Evolutionary conservation across 1,140 invertebrate genomes (phyloP).

Genomic region (Drosophila kohkoa): DNA sequence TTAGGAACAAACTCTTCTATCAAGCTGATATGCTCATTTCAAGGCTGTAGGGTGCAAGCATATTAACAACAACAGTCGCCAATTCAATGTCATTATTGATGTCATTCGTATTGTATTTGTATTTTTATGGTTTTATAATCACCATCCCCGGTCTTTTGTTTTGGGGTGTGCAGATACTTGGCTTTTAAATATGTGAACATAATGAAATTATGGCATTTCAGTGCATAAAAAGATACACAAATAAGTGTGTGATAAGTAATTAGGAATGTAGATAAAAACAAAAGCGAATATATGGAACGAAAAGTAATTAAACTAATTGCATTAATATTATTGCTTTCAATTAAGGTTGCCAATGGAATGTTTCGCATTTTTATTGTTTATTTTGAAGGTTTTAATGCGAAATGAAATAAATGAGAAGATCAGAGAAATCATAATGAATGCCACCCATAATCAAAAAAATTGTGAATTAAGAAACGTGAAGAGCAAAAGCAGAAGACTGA

Average conservation of each 20-base stretch:
- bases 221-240: slow-evolving; percentile 11
- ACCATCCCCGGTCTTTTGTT: slow-evolving; percentile 16
- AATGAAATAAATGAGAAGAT: slow-evolving; percentile 6
- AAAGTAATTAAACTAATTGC: neutral
- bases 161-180: slow-evolving; percentile 26
- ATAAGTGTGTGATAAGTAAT: slow-evolving; percentile 5
- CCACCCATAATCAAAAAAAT: slow-evolving; percentile 45
- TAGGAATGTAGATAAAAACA: neutral
- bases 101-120: slow-evolving; percentile 68
- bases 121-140: slow-evolving; percentile 69
- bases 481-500: neutral
- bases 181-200: slow-evolving; percentile 34
- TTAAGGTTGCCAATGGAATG: no score
- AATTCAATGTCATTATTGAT: slow-evolving; percentile 83
- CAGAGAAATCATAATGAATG: slow-evolving; percentile 10
- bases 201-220: slow-evolving; percentile 67
- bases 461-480: slow-evolving; percentile 19
- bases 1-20: neutral
- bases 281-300: neutral
- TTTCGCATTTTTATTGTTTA: neutral
- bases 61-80: slow-evolving; percentile 25
- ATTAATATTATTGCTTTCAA: neutral
- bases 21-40: neutral
- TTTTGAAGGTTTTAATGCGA: neutral
- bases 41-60: slow-evolving; percentile 18